phyloP scores from a whole-genome alignment of 2,797 vertebrate genomes.

The Tolypeutes matacus region DNA sequence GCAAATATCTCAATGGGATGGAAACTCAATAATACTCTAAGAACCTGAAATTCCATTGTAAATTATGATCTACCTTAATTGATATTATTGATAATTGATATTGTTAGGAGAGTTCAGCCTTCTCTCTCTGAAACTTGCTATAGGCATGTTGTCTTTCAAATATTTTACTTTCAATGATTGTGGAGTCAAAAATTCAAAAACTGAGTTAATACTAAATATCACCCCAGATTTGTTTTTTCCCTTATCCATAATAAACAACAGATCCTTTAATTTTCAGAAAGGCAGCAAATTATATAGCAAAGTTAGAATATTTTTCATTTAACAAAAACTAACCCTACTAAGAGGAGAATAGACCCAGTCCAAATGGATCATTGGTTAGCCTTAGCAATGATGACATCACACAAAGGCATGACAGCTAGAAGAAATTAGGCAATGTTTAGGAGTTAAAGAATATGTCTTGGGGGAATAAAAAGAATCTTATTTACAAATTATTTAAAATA shows the following conservation, averaged over 20 bases:
- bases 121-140: background rate
- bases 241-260: background rate
- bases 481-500: background rate
- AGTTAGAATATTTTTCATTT: background rate
- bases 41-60: background rate
- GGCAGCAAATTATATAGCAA: background rate
- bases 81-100: background rate
- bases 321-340: background rate
- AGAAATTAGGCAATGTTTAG: background rate
- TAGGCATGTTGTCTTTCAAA: background rate
- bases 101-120: background rate
- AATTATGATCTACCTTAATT: background rate
- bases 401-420: background rate
- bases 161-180: background rate
- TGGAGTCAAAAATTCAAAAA: background rate
- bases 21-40: background rate
- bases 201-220: background rate
- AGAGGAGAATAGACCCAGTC: background rate
- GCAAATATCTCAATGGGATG: background rate
- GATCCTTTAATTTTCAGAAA: background rate
- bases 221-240: background rate
- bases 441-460: background rate
- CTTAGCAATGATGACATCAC: background rate
- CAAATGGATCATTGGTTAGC: background rate
- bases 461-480: background rate